Percentiles rank a stretch among this genome's conserved stretches.
These are phyloP conservation scores for Pseudoatta argentina DNA, from an alignment of 1,140 invertebrate species.

Conservation along the genomic window DNA sequence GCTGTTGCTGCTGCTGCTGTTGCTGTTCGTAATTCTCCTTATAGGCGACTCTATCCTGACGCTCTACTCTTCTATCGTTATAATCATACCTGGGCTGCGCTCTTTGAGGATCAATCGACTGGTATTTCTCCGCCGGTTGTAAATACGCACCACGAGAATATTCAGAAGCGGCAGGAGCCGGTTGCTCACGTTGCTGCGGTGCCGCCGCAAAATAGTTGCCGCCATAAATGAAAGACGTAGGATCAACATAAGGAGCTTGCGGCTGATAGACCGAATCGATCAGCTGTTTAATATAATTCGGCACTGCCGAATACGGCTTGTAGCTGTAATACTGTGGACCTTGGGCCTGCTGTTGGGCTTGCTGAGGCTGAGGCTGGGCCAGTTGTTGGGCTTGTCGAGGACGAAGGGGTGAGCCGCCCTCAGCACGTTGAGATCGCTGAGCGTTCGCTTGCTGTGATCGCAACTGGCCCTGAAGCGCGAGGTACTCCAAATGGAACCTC, in stretches of 20 bases:
- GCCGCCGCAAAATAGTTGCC: conserved; percentile 30
- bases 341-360: conserved; percentile 6
- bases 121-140: conserved; percentile 29
- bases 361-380: neutral
- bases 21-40: conserved; percentile 67
- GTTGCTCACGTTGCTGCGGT: conserved; percentile 40
- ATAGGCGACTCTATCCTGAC: conserved; percentile 68
- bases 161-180: neutral
- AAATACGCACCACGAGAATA: conserved; percentile 14
- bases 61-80: neutral
- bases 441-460: conserved; percentile 69
- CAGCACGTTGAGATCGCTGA: conserved; percentile 69
- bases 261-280: conserved; percentile 79
- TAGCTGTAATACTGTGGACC: conserved; percentile 77
- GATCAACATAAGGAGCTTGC: conserved; percentile 80
- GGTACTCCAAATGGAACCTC: conserved; percentile 80
- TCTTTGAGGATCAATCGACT: conserved; percentile 12
- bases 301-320: conserved; percentile 78
- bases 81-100: conserved; percentile 41
- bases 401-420: conserved; percentile 41
- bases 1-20: conserved; percentile 43
- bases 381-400: conserved; percentile 24
- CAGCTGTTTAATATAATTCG: conserved; percentile 79
- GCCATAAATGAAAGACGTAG: conserved; percentile 79
- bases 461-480: conserved; percentile 72